A percentile compares a stretch with the other conserved stretches of the same genome.
phyloP scores from a whole-genome alignment of 2,888 invertebrate species.

The Meghimatium bilineatum region DNA sequence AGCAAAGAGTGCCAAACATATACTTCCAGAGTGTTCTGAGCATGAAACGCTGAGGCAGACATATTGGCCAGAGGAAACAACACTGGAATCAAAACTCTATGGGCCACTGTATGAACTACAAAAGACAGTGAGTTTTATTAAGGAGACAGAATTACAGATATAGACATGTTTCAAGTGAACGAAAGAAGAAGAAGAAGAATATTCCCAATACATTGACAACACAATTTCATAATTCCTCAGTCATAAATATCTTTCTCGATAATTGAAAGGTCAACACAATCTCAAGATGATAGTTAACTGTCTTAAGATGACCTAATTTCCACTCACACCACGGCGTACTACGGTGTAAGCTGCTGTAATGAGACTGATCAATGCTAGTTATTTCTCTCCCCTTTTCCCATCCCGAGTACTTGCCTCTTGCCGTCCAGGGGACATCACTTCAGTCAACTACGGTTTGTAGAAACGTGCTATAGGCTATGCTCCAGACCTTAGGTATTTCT shows the following conservation, averaged over 20 bases:
- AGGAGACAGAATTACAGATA: too few relatives aligned
- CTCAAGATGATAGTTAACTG: slow-evolving; percentile 1
- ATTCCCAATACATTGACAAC: too few relatives aligned
- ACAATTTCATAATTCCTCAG: neutral
- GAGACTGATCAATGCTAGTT: neutral
- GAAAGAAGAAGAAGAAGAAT: too few relatives aligned
- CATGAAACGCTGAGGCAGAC: too few relatives aligned
- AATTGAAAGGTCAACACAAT: slow-evolving; percentile 2
- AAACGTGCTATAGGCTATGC: neutral
- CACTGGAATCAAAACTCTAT: too few relatives aligned
- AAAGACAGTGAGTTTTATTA: too few relatives aligned
- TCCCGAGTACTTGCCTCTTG: neutral
- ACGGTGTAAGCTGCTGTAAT: neutral
- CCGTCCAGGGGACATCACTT: neutral
- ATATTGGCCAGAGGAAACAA: too few relatives aligned
- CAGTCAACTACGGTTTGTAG: neutral
- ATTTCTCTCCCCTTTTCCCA: neutral
- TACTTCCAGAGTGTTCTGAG: too few relatives aligned
- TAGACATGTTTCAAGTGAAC: too few relatives aligned
- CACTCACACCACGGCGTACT: neutral
- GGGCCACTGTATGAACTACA: too few relatives aligned
- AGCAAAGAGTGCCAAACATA: too few relatives aligned
- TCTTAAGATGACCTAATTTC: slow-evolving; percentile 3
- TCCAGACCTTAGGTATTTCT: neutral
- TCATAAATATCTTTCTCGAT: neutral